phyloP scores from a whole-genome alignment of 2,888 invertebrate genomes.

The Macrosiphum euphorbiae region DNA sequence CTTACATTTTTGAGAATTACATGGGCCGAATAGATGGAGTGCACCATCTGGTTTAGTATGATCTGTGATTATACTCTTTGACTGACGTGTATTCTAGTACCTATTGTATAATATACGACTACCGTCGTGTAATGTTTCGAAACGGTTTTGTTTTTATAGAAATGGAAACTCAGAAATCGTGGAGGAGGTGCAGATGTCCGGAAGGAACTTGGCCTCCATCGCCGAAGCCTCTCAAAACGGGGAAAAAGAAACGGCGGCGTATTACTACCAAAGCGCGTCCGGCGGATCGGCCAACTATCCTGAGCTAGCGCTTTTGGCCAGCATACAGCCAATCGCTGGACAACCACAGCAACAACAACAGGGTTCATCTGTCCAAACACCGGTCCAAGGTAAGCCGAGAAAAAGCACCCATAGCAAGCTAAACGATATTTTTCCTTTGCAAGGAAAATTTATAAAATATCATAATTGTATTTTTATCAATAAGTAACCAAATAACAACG shows the following conservation, averaged over 20 bases:
- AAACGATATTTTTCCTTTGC: no score
- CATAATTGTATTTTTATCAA: no score
- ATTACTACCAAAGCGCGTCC: conserved; percentile 51
- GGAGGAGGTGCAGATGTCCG: conserved; percentile 65
- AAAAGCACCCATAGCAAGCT: background rate
- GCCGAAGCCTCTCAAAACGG: conserved; percentile 49
- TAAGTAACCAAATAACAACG: no score
- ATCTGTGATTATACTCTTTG: background rate
- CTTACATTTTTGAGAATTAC: no score
- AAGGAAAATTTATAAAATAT: no score
- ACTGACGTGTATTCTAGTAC: no score
- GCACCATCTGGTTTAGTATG: no score
- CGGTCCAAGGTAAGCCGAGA: conserved; percentile 36
- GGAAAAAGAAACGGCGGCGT: conserved; percentile 44
- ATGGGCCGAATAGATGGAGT: no score
- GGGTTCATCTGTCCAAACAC: conserved; percentile 61
- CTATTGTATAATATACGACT: background rate
- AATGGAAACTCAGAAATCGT: conserved; percentile 68
- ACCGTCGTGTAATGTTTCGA: background rate
- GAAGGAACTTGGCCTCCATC: conserved; percentile 64
- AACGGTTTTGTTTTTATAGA: background rate
- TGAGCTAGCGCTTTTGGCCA: conserved; percentile 54
- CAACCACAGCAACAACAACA: conserved; percentile 54
- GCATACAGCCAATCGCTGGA: conserved; percentile 60
- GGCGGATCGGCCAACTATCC: conserved; percentile 51